Percentiles rank a stretch among this genome's conserved stretches.
Evolutionary conservation across 2,888 invertebrate genomes (phyloP).

Genomic region (Lypha dubia): DNA sequence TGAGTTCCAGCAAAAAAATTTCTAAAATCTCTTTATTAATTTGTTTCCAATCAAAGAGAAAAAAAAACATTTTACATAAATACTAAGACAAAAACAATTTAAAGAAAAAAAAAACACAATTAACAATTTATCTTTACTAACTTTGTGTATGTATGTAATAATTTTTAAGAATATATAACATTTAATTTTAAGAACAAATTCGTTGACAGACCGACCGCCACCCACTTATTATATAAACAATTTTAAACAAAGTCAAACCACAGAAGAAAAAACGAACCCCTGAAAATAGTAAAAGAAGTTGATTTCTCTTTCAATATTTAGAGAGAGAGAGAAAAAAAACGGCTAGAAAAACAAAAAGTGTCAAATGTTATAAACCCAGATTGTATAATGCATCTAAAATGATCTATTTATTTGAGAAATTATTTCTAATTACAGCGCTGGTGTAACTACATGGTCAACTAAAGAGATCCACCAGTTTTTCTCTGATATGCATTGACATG

Average conservation of each 20-base stretch:
- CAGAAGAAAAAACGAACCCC: neutral
- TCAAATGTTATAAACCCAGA: no score
- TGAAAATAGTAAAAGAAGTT: no score
- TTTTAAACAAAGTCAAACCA: neutral
- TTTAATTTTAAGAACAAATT: constrained; percentile 9
- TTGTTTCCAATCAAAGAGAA: constrained; percentile 1
- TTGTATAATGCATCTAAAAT: no score
- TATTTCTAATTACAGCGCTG: no score
- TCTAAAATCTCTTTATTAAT: constrained; percentile 5
- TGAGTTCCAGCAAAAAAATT: neutral
- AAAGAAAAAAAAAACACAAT: constrained; percentile 9
- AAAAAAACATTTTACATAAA: constrained; percentile 8
- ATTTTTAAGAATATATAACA: constrained; percentile 18
- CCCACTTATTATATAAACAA: neutral
- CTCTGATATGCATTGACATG: no score
- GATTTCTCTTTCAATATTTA: no score
- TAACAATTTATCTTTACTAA: constrained; percentile 37
- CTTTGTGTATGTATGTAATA: constrained; percentile 41
- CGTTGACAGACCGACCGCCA: no score
- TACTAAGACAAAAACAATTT: neutral
- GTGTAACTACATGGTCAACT: no score
- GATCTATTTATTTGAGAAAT: no score
- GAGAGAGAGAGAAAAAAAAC: neutral
- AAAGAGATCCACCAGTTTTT: no score
- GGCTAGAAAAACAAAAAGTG: neutral